Conservation (phyloP, 2,797 vertebrate genomes). For the Tangara arthus region DNA sequence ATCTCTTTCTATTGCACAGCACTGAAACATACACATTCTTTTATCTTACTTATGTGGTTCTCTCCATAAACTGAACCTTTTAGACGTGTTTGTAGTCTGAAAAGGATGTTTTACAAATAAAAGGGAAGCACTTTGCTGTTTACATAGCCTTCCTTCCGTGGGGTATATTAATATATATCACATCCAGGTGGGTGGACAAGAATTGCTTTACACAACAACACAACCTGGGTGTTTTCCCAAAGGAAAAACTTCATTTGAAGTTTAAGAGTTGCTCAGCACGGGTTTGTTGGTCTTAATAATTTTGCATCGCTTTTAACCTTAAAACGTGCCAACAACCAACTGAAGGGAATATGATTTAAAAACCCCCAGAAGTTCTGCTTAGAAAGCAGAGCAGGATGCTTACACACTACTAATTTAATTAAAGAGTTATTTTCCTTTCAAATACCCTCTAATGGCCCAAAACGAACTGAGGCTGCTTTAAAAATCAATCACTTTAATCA, state of each 20-base stretch:
- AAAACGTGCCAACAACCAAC: background rate
- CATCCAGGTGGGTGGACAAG: background rate
- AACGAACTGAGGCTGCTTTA: slow-evolving; percentile 46
- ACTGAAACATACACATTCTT: slow-evolving; percentile 15
- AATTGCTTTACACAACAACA: background rate
- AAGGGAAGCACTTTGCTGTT: background rate
- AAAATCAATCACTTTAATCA: slow-evolving; percentile 66
- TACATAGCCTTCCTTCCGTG: background rate
- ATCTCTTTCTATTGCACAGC: slow-evolving; percentile 24
- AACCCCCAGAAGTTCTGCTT: background rate
- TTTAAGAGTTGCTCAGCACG: background rate
- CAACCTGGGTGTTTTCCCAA: background rate
- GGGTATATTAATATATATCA: background rate
- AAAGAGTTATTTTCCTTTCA: slow-evolving; percentile 59
- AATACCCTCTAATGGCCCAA: slow-evolving; percentile 63
- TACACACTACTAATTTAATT: slow-evolving; percentile 42
- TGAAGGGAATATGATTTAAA: background rate
- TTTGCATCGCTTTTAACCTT: background rate
- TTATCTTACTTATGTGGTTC: slow-evolving; percentile 51
- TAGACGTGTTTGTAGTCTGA: background rate
- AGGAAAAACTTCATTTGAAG: background rate
- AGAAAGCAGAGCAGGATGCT: slow-evolving; percentile 25
- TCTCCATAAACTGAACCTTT: background rate
- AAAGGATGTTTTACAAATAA: background rate
- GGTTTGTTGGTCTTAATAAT: background rate